A percentile compares a stretch with the other conserved stretches of the same genome.
phyloP scores from a whole-genome alignment of 1,140 invertebrate species.

The Sinella curviseta region DNA sequence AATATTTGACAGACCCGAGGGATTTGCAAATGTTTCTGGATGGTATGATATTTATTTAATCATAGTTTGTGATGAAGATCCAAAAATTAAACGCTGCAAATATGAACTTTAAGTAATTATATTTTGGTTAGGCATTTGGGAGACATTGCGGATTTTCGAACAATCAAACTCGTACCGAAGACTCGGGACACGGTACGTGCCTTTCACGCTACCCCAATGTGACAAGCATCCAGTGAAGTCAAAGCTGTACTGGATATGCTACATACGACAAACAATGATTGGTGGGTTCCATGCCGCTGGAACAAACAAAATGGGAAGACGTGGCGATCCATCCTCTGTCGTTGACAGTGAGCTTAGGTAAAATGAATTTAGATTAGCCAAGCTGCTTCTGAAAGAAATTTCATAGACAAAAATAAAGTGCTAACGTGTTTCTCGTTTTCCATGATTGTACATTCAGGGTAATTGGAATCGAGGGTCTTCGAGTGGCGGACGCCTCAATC shows the following conservation, averaged over 20 bases:
- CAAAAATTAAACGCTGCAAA: no score
- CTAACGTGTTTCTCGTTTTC: no score
- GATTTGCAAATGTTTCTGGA: neutral
- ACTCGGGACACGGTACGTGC: conserved; percentile 40
- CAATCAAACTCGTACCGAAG: conserved; percentile 50
- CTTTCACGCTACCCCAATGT: conserved; percentile 27
- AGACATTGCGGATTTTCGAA: conserved; percentile 50
- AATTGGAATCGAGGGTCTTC: neutral
- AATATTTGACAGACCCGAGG: neutral
- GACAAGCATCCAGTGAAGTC: conserved; percentile 38
- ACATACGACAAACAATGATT: conserved; percentile 36
- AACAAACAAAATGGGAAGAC: neutral
- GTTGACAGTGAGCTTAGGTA: neutral
- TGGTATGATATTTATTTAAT: no score
- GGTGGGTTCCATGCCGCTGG: conserved; percentile 2
- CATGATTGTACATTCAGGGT: neutral
- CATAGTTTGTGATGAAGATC: no score
- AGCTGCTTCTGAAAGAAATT: neutral
- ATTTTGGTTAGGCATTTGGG: no score
- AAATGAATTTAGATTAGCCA: neutral
- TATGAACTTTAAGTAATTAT: no score
- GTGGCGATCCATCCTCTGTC: neutral
- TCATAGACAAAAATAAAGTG: no score
- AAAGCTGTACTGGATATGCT: conserved; percentile 53
- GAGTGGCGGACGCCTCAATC: neutral